Conservation (phyloP, 2,113 vertebrate species). For the Pygoscelis antarcticus region DNA sequence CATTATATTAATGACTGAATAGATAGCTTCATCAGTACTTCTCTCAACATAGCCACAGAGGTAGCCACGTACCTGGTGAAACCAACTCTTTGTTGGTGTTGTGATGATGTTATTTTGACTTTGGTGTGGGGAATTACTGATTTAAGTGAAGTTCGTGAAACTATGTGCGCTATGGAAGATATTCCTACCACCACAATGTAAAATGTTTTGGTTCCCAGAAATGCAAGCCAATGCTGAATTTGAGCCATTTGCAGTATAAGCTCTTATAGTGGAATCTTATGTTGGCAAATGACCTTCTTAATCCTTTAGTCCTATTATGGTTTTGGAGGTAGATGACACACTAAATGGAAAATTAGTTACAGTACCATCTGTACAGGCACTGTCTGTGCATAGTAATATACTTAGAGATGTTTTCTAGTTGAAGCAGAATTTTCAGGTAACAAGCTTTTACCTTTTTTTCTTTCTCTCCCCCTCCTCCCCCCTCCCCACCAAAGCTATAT, state of each 20-base stretch:
- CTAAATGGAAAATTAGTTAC: background rate
- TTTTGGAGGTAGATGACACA: background rate
- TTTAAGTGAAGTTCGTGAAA: background rate
- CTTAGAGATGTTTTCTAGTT: background rate
- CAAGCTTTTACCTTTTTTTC: background rate
- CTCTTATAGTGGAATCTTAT: background rate
- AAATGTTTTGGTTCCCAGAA: background rate
- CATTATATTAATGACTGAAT: background rate
- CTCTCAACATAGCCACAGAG: background rate
- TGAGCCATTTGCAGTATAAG: background rate
- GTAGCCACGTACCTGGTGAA: background rate
- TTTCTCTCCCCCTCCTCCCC: background rate
- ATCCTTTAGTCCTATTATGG: background rate
- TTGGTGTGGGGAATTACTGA: background rate
- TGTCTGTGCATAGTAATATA: background rate
- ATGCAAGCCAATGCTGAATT: background rate
- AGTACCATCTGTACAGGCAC: background rate
- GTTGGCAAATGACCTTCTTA: background rate
- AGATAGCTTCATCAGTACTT: background rate
- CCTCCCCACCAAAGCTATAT: background rate
- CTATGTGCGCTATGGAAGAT: rapidly evolving
- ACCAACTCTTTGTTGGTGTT: background rate
- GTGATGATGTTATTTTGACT: background rate
- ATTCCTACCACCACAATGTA: background rate
- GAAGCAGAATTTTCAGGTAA: background rate